Evolutionary conservation across 2,888 invertebrate genomes (phyloP), one percentile per base, ranked within the genome.

Genomic region (Beris morrisii): DNA sequence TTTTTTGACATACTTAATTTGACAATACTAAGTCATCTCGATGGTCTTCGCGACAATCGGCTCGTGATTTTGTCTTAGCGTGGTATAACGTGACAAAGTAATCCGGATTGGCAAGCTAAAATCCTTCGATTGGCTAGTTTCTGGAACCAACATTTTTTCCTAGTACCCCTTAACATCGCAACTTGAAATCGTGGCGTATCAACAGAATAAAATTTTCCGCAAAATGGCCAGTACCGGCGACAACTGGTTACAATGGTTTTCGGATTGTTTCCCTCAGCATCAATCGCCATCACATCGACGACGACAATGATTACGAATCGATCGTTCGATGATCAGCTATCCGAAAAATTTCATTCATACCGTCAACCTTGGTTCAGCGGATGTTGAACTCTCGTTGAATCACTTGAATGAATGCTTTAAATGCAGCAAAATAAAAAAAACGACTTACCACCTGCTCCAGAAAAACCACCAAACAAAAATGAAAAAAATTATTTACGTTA

Each of bases 271-370:
- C 77, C 86, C 88, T 73, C 92, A 93, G 77, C 90, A 89, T 72
- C 89, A 90, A 66, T 90, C 88, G 73, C 90, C 87, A 73, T 85
- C 87, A 73, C 84, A 89, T 77, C 83, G 89, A 73, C 84, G 85
- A 70, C 88, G 89, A 77, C 85, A 85, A 71, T 85, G 90, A 76
- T 86, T 89, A 81, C 86, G 90, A 82, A 91, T 92, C 84, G 91
- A 92, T 83, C 88, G 95, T 71, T 93, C 93, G 69, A 97, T 96
- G 96, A 97, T 97, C 77, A 93, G 97, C 44, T 88, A 89, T 72
- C 97, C 97, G 12, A 96, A 93, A 73, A 94, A 97, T 84, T 97
- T 97, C 80, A 90, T 92, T 76, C 97, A 97, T 81, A 96, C 96
- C 50, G 87, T 78, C 43, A 93, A 93, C 79, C 89, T 93, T 77